Conservation (phyloP, 2,888 invertebrate species). For the Lepeophtheirus nordmannii region DNA sequence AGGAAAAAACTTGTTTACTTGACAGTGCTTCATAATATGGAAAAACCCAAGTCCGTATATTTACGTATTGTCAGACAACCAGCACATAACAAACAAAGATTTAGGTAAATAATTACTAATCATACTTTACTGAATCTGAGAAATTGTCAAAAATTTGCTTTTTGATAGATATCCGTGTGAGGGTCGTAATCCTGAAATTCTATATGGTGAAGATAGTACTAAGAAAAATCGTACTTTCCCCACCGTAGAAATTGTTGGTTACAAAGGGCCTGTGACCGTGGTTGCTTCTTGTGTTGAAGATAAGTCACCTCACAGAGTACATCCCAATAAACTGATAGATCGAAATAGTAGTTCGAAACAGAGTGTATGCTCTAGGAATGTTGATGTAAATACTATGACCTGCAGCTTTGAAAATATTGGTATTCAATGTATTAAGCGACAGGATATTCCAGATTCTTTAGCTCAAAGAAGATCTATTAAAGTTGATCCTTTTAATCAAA, state of each 20-base stretch:
- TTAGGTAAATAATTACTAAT: too few relatives aligned
- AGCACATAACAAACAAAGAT: background rate
- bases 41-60: too few relatives aligned
- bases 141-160: too few relatives aligned
- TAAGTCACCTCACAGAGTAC: background rate
- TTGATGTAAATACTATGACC: conserved; percentile 28
- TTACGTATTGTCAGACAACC: background rate
- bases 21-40: too few relatives aligned
- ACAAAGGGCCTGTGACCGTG: conserved; percentile 5
- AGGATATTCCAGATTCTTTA: conserved; percentile 10
- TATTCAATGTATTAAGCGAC: conserved; percentile 19
- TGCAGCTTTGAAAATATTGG: conserved; percentile 28
- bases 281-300: conserved; percentile 21
- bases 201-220: conserved; percentile 3
- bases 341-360: background rate
- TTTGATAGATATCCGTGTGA: conserved; percentile 9
- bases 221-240: conserved; percentile 5
- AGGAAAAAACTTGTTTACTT: too few relatives aligned
- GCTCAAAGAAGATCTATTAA: background rate
- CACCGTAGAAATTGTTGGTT: conserved; percentile 13
- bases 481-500: conserved; percentile 18
- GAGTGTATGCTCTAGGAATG: conserved; percentile 24
- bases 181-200: conserved; percentile 8
- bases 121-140: background rate
- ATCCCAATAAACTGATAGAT: conserved; percentile 16